phyloP scores from a whole-genome alignment of 2,888 invertebrate species.

The Fragum sueziense region DNA sequence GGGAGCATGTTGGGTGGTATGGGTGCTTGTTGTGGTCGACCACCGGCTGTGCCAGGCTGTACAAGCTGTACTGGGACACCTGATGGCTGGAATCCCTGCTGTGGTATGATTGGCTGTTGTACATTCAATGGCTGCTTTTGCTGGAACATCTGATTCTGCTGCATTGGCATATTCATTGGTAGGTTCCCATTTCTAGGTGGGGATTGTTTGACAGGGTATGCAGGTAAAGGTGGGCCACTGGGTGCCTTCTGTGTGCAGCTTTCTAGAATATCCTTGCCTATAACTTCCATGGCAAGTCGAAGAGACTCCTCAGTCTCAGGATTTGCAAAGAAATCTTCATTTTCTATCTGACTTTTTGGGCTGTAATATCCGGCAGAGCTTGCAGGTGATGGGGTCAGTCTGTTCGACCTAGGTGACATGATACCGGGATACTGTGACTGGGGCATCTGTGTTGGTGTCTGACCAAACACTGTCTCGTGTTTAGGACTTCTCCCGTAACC shows the following conservation, averaged over 20 bases:
- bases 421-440: constrained; percentile 40
- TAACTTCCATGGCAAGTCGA: constrained; percentile 56
- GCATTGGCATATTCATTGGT: background rate
- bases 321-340: constrained; percentile 32
- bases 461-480: constrained; percentile 33
- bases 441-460: constrained; percentile 9
- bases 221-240: background rate
- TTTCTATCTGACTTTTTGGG: constrained; percentile 29
- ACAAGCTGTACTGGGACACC: constrained; percentile 9
- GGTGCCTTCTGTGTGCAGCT: background rate
- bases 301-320: constrained; percentile 40
- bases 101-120: background rate
- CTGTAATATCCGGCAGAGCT: constrained; percentile 39
- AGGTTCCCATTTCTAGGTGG: background rate
- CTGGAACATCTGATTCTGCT: background rate
- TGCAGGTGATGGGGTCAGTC: constrained; percentile 44
- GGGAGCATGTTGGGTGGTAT: constrained; percentile 14
- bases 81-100: background rate
- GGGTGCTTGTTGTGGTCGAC: background rate
- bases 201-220: background rate
- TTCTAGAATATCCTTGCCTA: constrained; percentile 32
- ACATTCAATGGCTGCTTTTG: background rate
- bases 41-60: background rate
- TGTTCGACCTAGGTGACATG: constrained; percentile 35
- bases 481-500: constrained; percentile 54